phyloP scores from a whole-genome alignment of 2,113 vertebrate species.

The rat (Rattus norvegicus) region DNA sequence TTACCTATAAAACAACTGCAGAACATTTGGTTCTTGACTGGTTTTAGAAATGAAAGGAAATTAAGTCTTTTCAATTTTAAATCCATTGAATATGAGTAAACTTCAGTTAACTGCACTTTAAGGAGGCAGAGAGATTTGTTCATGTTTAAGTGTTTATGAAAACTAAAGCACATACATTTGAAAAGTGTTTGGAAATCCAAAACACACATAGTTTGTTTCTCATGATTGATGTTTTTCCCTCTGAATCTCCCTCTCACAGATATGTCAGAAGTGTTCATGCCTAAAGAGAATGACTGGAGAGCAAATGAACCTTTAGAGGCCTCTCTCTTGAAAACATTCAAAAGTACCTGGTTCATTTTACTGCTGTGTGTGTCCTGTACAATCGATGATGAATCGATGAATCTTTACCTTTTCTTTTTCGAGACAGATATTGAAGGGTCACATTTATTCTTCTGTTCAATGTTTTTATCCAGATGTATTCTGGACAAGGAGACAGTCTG shows the following conservation, averaged over 20 bases:
- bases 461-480: not conserved
- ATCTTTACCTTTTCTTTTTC: not conserved
- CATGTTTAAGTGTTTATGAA: constrained; percentile 27
- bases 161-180: not conserved
- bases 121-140: not conserved
- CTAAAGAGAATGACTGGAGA: constrained; percentile 38
- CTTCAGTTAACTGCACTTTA: not conserved
- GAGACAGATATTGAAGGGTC: not conserved
- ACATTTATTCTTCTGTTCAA: not conserved
- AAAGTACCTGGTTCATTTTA: constrained; percentile 25
- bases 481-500: not conserved
- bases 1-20: constrained; percentile 24
- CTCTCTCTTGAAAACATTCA: constrained; percentile 25
- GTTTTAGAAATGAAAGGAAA: constrained; percentile 57
- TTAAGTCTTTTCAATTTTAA: constrained; percentile 2
- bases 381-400: not conserved
- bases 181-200: constrained; percentile 27
- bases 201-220: constrained; percentile 25
- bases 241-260: not conserved
- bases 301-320: not conserved
- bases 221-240: constrained; percentile 32
- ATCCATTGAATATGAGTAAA: constrained; percentile 14
- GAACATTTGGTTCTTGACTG: constrained; percentile 28
- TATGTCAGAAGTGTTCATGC: constrained; percentile 25
- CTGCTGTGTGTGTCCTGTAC: not conserved